These are phyloP conservation scores for Tetrax tetrax DNA, from an alignment of 2,113 vertebrate species.

Conservation along the genomic window DNA sequence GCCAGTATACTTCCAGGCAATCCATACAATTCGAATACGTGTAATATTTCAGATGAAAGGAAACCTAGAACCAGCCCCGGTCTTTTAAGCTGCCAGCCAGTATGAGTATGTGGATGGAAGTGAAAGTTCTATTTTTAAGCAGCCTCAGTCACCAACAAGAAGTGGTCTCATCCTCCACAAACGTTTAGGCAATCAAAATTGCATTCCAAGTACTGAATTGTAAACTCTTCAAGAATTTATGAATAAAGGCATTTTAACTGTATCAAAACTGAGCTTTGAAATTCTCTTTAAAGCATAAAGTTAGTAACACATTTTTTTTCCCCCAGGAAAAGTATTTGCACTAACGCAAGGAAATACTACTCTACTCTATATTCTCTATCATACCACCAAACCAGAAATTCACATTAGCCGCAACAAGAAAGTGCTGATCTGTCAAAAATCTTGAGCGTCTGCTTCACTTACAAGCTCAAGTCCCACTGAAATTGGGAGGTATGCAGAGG, in stretches of 20 bases:
- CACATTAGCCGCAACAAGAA: background rate
- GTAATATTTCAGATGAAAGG: background rate
- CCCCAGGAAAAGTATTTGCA: background rate
- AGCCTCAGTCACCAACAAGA: slow-evolving; percentile 4
- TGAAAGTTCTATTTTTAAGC: background rate
- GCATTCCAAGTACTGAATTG: background rate
- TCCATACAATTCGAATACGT: background rate
- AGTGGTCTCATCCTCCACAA: background rate
- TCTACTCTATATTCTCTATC: background rate
- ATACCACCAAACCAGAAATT: background rate
- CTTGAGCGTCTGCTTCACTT: background rate
- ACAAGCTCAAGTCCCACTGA: background rate
- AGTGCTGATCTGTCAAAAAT: background rate
- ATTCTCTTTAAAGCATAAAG: background rate
- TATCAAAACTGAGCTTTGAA: background rate
- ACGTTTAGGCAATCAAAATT: background rate
- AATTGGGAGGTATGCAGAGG: background rate
- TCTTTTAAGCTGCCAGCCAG: background rate
- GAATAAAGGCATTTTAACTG: background rate
- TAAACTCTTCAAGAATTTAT: background rate
- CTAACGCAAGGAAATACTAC: background rate
- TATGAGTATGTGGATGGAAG: background rate
- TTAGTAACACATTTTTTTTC: background rate
- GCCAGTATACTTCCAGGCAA: background rate
- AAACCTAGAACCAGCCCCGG: background rate